Evolutionary conservation across 1,140 invertebrate species (phyloP).

Genomic region (Calephelis virginiensis): DNA sequence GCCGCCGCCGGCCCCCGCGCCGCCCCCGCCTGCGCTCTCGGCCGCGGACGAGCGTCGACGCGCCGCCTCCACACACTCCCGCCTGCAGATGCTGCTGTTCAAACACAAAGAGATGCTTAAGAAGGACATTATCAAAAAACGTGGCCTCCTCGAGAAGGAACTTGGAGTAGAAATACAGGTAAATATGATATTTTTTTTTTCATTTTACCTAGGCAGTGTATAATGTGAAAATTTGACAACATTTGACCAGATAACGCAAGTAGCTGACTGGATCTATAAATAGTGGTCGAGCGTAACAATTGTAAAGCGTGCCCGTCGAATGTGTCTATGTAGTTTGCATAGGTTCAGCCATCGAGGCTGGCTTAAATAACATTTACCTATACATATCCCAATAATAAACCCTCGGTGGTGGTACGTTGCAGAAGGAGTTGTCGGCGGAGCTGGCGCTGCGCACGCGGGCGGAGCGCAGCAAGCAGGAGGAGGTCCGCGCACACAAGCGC

Average conservation of each 20-base stretch:
- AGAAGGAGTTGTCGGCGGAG: slow-evolving; percentile 86
- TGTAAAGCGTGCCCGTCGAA: too few species aligned
- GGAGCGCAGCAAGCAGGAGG: slow-evolving; percentile 85
- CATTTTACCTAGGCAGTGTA: too few species aligned
- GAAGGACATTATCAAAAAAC: slow-evolving; percentile 95
- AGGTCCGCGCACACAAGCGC: slow-evolving; percentile 74
- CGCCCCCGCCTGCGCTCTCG: slow-evolving; percentile 22
- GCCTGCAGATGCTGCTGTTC: slow-evolving; percentile 84
- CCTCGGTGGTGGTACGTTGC: slow-evolving; percentile 14
- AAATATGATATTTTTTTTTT: slow-evolving; percentile 21
- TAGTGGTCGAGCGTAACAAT: too few species aligned
- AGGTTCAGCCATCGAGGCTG: too few species aligned
- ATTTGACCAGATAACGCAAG: too few species aligned
- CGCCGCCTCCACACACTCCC: slow-evolving; percentile 69
- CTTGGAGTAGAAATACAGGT: slow-evolving; percentile 94
- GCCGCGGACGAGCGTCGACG: slow-evolving; percentile 61
- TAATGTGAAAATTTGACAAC: too few species aligned
- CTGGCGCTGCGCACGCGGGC: slow-evolving; percentile 83
- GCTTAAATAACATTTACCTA: too few species aligned
- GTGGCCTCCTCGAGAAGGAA: slow-evolving; percentile 93
- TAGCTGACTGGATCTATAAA: too few species aligned
- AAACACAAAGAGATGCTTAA: slow-evolving; percentile 95
- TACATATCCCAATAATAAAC: too few species aligned
- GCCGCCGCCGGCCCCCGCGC: slow-evolving; percentile 23
- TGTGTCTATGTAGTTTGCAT: too few species aligned